Percentiles rank a stretch among this genome's conserved stretches.
Conservation (phyloP, 2,888 invertebrate genomes). For the Ophraella communa region DNA sequence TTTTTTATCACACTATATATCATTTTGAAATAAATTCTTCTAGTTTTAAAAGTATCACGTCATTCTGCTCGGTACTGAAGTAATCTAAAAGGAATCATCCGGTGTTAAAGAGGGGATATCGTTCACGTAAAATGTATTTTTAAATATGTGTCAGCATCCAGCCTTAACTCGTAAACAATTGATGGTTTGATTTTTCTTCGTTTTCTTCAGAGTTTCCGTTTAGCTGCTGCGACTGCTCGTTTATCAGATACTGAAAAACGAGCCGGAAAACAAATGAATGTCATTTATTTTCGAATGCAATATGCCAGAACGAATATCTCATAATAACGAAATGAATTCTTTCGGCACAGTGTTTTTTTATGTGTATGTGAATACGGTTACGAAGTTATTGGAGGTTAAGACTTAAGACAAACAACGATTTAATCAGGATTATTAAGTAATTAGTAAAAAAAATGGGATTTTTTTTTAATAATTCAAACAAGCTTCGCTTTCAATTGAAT, state of each 20-base stretch:
- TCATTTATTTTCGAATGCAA: slow-evolving; percentile 16
- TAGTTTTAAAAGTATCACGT: too few relatives aligned
- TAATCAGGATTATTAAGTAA: not conserved
- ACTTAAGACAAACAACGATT: not conserved
- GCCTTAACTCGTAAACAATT: not conserved
- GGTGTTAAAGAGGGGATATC: too few relatives aligned
- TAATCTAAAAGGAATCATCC: too few relatives aligned
- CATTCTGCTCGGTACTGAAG: too few relatives aligned
- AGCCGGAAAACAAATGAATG: slow-evolving; percentile 5
- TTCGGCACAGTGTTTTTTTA: not conserved
- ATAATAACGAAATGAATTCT: slow-evolving; percentile 15
- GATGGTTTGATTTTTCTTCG: not conserved
- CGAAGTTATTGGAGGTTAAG: not conserved
- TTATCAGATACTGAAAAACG: slow-evolving; percentile 6
- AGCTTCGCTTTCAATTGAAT: too few relatives aligned
- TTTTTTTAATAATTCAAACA: too few relatives aligned
- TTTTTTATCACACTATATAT: too few relatives aligned
- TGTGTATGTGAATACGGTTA: not conserved
- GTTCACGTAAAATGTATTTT: too few relatives aligned
- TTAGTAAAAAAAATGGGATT: too few relatives aligned
- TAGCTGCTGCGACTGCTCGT: not conserved
- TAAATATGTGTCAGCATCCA: not conserved
- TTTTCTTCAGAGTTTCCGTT: not conserved
- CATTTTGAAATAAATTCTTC: too few relatives aligned
- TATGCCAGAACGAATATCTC: slow-evolving; percentile 14